phyloP scores from a whole-genome alignment of 2,888 invertebrate species.

The Smittia aterrima region DNA sequence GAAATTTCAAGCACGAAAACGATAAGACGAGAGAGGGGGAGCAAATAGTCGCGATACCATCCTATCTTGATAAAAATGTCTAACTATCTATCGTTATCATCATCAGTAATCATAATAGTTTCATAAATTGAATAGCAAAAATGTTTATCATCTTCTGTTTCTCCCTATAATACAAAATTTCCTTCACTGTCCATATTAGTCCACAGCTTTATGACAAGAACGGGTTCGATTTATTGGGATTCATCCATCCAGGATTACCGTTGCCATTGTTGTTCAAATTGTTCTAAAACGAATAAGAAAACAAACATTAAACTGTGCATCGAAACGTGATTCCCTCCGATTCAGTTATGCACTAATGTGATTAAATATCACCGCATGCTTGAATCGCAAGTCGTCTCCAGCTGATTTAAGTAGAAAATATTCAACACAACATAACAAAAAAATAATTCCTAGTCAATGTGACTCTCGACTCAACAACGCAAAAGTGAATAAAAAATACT shows the following conservation, averaged over 20 bases:
- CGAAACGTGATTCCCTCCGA: neutral
- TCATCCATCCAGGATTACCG: conserved; percentile 53
- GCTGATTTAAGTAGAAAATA: neutral
- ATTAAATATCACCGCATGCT: neutral
- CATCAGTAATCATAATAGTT: neutral
- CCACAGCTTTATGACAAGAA: conserved; percentile 51
- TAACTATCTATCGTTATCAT: conserved; percentile 13
- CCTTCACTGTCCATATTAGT: neutral
- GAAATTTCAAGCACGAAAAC: neutral
- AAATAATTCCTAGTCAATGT: neutral
- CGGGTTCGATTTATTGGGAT: conserved; percentile 54
- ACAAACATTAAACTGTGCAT: neutral
- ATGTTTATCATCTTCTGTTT: conserved; percentile 1
- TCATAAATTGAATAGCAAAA: conserved; percentile 20
- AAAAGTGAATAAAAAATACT: neutral
- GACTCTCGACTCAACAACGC: neutral
- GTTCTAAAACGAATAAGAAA: conserved; percentile 31
- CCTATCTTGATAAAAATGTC: neutral
- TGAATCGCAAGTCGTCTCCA: neutral
- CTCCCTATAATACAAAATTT: conserved; percentile 14
- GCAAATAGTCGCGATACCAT: neutral
- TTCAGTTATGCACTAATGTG: neutral
- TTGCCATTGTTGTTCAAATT: conserved; percentile 30
- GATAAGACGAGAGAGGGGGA: neutral
- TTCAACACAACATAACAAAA: neutral